Evolutionary conservation across 2,888 invertebrate genomes (phyloP).

Genomic region (Alloplasta piceator): DNA sequence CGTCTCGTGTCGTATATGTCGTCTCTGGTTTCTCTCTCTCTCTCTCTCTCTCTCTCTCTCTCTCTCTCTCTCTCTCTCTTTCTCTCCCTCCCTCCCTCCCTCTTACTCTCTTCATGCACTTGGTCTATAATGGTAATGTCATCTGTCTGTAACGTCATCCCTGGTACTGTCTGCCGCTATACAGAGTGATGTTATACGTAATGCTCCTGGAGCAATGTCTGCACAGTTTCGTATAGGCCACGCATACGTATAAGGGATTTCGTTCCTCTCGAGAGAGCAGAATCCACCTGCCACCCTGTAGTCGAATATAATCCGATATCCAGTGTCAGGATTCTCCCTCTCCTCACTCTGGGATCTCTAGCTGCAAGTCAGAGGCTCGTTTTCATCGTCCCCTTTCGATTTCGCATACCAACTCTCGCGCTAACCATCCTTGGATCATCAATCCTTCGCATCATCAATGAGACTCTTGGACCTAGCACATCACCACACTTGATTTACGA

Average conservation of each 20-base stretch:
- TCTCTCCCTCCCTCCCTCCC: constrained; percentile 20
- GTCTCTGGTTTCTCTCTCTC: constrained; percentile 50
- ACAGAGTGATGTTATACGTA: constrained; percentile 25
- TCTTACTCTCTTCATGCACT: constrained; percentile 32
- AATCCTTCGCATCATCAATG: constrained; percentile 62
- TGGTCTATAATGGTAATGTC: constrained; percentile 74
- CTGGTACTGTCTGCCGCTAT: constrained; percentile 39
- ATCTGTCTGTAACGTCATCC: constrained; percentile 78
- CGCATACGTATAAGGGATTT: constrained; percentile 23
- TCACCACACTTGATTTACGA: constrained; percentile 52
- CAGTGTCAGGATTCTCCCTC: constrained; percentile 60
- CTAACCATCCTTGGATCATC: constrained; percentile 64
- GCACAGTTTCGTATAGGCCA: not conserved
- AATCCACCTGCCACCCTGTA: constrained; percentile 60
- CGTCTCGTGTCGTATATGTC: constrained; percentile 50
- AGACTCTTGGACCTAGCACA: constrained; percentile 18
- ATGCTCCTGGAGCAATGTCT: constrained; percentile 23
- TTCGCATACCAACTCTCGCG: constrained; percentile 16
- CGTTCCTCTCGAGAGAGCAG: constrained; percentile 50
- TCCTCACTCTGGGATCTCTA: not conserved
- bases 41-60: constrained; percentile 18
- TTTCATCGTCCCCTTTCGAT: constrained; percentile 11
- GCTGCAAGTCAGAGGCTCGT: constrained; percentile 19
- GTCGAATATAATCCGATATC: constrained; percentile 67
- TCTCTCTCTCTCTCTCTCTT: constrained; percentile 8